These are phyloP conservation scores for Mionectes macconnelli DNA, from an alignment of 2,113 vertebrate genomes.

Conservation along the genomic window DNA sequence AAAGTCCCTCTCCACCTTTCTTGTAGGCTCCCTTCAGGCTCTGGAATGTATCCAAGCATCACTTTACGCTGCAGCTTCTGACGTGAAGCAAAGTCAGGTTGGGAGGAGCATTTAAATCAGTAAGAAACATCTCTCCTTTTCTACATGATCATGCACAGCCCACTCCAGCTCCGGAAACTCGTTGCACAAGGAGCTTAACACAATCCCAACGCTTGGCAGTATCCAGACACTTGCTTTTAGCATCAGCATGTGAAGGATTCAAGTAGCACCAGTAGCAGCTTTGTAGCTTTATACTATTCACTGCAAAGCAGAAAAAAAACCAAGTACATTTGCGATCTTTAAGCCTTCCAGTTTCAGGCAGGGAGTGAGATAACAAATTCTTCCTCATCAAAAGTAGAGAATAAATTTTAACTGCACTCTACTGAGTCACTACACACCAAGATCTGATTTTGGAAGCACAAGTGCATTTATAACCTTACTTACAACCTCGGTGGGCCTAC, in stretches of 20 bases:
- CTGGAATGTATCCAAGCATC: not conserved
- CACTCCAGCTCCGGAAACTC: not conserved
- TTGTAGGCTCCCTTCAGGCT: not conserved
- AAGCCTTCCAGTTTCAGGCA: slow-evolving; percentile 19
- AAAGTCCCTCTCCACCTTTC: not conserved
- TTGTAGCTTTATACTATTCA: not conserved
- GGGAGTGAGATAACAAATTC: not conserved
- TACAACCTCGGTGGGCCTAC: not conserved
- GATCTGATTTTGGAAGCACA: slow-evolving; percentile 13
- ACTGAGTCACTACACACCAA: not conserved
- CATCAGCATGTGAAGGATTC: not conserved
- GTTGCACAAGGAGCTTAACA: not conserved
- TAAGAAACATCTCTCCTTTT: not conserved
- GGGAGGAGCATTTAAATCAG: not conserved
- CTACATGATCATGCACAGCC: not conserved
- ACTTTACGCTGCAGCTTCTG: not conserved
- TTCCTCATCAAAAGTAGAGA: not conserved
- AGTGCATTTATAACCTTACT: not conserved
- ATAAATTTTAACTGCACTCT: slow-evolving; percentile 34
- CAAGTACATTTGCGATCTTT: not conserved
- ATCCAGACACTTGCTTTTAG: not conserved
- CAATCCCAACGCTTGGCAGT: not conserved
- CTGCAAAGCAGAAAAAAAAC: not conserved
- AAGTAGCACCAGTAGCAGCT: not conserved
- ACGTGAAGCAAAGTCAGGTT: not conserved